Evolutionary conservation across 2,113 vertebrate species (phyloP).

Genomic region (Hippocampus comes): DNA sequence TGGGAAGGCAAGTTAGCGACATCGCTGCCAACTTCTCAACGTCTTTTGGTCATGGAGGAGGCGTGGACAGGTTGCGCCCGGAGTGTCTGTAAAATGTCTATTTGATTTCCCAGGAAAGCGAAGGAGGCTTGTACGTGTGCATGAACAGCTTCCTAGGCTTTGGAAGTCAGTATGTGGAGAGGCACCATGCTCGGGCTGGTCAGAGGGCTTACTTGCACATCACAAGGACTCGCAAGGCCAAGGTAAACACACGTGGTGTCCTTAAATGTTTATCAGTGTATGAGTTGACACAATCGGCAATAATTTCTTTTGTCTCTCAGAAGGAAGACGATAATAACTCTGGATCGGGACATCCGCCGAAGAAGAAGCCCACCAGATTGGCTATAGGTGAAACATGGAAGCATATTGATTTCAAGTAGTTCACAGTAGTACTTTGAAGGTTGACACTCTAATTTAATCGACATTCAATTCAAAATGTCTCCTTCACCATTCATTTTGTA

Average conservation of each 20-base stretch:
- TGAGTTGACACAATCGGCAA: background rate
- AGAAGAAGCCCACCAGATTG: constrained; percentile 96
- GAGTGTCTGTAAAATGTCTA: background rate
- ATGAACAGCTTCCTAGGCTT: constrained; percentile 98
- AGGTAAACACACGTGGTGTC: constrained; percentile 58
- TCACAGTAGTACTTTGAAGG: background rate
- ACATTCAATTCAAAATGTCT: too few relatives aligned
- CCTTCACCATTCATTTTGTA: too few relatives aligned
- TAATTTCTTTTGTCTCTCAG: constrained; percentile 31
- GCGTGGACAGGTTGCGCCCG: background rate
- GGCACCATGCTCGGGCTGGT: constrained; percentile 84
- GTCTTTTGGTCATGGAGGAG: background rate
- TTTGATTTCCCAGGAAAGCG: constrained; percentile 79
- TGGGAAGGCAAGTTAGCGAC: background rate
- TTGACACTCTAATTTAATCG: background rate
- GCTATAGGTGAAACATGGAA: constrained; percentile 83
- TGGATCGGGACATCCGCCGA: constrained; percentile 89
- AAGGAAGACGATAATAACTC: constrained; percentile 85
- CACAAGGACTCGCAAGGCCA: constrained; percentile 83
- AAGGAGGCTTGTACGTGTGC: constrained; percentile 93
- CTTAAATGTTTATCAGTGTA: background rate
- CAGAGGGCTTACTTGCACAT: constrained; percentile 93
- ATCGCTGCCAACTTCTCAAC: background rate
- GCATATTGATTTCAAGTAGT: too few relatives aligned
- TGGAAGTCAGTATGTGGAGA: constrained; percentile 89